Conservation (phyloP, 1,140 invertebrate genomes). For the Leptopilina boulardi region DNA sequence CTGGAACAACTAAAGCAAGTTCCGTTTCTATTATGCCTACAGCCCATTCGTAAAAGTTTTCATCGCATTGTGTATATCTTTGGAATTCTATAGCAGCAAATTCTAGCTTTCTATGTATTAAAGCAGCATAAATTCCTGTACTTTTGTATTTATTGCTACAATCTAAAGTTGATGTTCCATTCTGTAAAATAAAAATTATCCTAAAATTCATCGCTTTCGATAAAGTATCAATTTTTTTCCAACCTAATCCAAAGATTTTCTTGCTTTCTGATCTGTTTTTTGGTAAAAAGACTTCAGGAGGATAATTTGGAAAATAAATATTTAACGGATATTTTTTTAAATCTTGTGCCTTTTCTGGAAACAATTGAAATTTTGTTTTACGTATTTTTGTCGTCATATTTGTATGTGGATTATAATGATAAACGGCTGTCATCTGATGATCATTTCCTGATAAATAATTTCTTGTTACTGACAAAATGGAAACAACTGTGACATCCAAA, state of each 20-base stretch:
- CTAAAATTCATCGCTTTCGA: background rate
- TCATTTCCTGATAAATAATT: background rate
- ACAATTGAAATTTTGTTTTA: background rate
- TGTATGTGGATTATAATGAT: slow-evolving; percentile 7
- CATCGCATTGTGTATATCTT: background rate
- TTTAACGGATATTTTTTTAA: background rate
- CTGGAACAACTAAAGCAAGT: background rate
- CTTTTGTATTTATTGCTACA: background rate
- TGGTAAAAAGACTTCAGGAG: background rate
- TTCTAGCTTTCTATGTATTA: background rate
- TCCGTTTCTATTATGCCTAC: background rate
- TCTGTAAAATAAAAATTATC: background rate
- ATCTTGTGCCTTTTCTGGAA: background rate
- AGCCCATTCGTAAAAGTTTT: background rate
- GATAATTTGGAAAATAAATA: background rate
- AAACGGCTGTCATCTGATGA: background rate
- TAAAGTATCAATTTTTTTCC: background rate
- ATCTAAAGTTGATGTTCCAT: background rate
- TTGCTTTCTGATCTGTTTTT: background rate
- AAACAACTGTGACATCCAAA: background rate
- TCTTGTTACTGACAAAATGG: background rate
- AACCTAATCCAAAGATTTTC: background rate
- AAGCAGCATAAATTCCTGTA: background rate
- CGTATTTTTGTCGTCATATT: background rate
- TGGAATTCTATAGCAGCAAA: background rate